These are phyloP conservation scores for Geothlypis trichas DNA, from an alignment of 2,113 vertebrate genomes.

Conservation along the genomic window DNA sequence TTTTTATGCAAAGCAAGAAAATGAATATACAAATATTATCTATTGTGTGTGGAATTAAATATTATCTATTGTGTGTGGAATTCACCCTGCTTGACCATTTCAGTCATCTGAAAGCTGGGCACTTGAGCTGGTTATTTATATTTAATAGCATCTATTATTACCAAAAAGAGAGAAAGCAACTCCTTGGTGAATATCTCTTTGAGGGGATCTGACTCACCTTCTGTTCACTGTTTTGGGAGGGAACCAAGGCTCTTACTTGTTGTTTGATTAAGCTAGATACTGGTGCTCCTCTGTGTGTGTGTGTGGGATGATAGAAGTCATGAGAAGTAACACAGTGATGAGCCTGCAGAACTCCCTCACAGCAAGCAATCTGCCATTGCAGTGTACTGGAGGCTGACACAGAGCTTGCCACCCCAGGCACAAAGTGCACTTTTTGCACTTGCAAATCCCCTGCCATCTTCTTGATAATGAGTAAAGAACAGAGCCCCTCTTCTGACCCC, in stretches of 20 bases:
- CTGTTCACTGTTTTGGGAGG: neutral
- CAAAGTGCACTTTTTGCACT: neutral
- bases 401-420: neutral
- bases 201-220: neutral
- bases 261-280: neutral
- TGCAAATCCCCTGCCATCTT: neutral
- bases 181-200: neutral
- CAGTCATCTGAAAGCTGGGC: neutral
- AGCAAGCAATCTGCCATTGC: neutral
- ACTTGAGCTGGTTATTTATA: neutral
- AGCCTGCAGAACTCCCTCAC: neutral
- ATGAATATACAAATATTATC: neutral
- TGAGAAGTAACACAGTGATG: neutral
- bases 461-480: accelerated
- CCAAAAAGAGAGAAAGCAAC: neutral
- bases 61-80: neutral
- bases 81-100: neutral
- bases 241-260: neutral
- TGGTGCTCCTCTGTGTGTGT: neutral
- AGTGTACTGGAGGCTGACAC: neutral
- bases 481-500: neutral
- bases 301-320: neutral
- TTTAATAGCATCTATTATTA: neutral
- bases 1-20: neutral
- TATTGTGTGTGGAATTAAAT: neutral